Evolutionary conservation across 1,140 invertebrate genomes (phyloP).

Genomic region (Tenebrio molitor): DNA sequence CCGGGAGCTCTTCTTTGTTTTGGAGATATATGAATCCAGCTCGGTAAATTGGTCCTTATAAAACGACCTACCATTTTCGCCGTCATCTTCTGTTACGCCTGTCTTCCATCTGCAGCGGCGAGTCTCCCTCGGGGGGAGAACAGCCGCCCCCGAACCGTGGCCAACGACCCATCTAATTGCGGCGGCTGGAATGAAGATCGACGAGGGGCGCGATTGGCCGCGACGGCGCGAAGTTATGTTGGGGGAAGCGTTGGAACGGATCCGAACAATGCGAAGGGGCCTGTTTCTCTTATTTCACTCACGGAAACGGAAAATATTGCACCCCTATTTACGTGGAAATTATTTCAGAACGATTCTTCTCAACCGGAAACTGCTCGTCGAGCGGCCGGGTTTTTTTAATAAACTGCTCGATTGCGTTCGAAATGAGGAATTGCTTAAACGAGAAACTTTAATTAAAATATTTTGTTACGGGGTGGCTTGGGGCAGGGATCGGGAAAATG

Average conservation of each 20-base stretch:
- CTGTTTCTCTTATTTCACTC: constrained; percentile 44
- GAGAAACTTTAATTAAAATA: constrained; percentile 34
- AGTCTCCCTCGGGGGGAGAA: constrained; percentile 48
- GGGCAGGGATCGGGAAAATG: background rate
- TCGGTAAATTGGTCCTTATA: constrained; percentile 53
- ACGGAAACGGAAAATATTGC: constrained; percentile 41
- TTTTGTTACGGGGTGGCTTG: background rate
- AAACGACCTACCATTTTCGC: constrained; percentile 51
- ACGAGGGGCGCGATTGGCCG: constrained; percentile 60
- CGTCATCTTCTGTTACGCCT: constrained; percentile 59
- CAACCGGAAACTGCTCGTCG: constrained; percentile 6
- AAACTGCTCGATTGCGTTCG: constrained; percentile 30
- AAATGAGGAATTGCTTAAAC: constrained; percentile 23
- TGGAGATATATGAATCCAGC: constrained; percentile 47
- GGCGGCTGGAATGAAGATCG: constrained; percentile 71
- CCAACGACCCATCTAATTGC: constrained; percentile 77
- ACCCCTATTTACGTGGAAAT: constrained; percentile 44
- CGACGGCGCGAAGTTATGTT: constrained; percentile 53
- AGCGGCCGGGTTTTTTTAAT: constrained; percentile 42
- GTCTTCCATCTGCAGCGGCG: constrained; percentile 55
- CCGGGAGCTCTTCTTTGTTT: constrained; percentile 36
- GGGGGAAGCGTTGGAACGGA: constrained; percentile 40
- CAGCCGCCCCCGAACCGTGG: constrained; percentile 62
- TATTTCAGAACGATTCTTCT: constrained; percentile 37
- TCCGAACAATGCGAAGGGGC: constrained; percentile 25